These are phyloP conservation scores for Panagrolaimus sp. DNA, from an alignment of 1,140 invertebrate genomes.

Conservation along the genomic window DNA sequence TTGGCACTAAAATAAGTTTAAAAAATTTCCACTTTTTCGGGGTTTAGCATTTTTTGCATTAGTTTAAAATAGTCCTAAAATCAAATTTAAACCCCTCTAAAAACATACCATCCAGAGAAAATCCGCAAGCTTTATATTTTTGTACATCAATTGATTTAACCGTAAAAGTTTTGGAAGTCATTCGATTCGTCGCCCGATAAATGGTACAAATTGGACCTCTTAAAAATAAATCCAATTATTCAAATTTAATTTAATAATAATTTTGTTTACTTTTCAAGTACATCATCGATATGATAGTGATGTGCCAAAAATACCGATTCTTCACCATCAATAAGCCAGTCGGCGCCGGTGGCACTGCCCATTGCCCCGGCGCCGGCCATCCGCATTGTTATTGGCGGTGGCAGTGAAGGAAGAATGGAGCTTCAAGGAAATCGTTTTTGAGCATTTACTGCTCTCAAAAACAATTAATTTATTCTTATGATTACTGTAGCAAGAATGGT, in stretches of 20 bases:
- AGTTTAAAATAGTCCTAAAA: background rate
- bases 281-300: conserved; percentile 52
- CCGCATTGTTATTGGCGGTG: conserved; percentile 6
- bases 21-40: no score
- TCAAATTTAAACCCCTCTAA: background rate
- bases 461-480: no score
- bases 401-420: background rate
- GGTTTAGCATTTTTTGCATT: no score
- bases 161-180: conserved; percentile 88
- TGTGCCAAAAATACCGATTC: conserved; percentile 53
- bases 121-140: conserved; percentile 43
- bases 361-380: background rate
- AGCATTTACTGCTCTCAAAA: no score
- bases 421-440: no score
- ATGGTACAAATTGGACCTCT: conserved; percentile 97
- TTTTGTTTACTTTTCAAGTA: conserved; percentile 53
- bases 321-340: conserved; percentile 44
- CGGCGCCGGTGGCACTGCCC: conserved; percentile 11
- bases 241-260: conserved; percentile 13
- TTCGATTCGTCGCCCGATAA: conserved; percentile 85
- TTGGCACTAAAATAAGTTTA: no score
- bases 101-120: conserved; percentile 46
- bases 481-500: no score
- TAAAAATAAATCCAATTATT: background rate
- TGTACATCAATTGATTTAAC: conserved; percentile 96